These are phyloP conservation scores for Euura saliciscinereae DNA, from an alignment of 1,140 invertebrate genomes.

Conservation along the genomic window DNA sequence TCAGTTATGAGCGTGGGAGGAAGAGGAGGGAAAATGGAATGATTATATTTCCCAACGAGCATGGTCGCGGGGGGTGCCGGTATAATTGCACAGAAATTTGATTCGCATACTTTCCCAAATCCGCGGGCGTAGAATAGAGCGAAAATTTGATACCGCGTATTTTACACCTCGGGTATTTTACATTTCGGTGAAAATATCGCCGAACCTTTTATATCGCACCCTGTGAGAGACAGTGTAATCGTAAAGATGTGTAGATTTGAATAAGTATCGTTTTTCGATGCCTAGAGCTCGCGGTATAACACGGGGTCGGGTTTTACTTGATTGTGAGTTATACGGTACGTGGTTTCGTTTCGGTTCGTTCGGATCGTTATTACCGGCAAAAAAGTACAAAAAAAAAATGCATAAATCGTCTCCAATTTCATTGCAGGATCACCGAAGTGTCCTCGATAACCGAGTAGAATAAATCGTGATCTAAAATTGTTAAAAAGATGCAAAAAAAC, in stretches of 20 bases:
- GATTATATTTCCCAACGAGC: not conserved
- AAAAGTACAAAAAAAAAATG: too few relatives aligned
- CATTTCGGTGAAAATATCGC: not conserved
- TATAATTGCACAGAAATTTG: not conserved
- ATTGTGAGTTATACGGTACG: constrained; percentile 7
- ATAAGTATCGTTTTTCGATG: not conserved
- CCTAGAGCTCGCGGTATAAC: not conserved
- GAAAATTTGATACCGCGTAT: not conserved
- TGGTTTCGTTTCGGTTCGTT: not conserved
- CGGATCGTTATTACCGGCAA: constrained; percentile 3
- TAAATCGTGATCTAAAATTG: too few relatives aligned
- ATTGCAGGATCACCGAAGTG: too few relatives aligned
- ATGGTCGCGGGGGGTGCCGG: not conserved
- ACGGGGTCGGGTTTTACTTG: not conserved
- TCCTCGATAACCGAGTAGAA: too few relatives aligned
- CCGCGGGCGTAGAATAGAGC: not conserved
- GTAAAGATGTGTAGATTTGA: too few relatives aligned
- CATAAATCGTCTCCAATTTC: too few relatives aligned
- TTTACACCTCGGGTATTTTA: not conserved
- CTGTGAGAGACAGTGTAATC: too few relatives aligned
- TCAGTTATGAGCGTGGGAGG: not conserved
- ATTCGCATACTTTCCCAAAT: not conserved
- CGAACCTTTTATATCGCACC: not conserved
- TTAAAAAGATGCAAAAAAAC: too few relatives aligned
- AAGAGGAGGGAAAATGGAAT: not conserved